Percentiles rank a stretch among this genome's conserved stretches.
phyloP scores from a whole-genome alignment of 1,140 invertebrate genomes.

The Drosophila arawakana region DNA sequence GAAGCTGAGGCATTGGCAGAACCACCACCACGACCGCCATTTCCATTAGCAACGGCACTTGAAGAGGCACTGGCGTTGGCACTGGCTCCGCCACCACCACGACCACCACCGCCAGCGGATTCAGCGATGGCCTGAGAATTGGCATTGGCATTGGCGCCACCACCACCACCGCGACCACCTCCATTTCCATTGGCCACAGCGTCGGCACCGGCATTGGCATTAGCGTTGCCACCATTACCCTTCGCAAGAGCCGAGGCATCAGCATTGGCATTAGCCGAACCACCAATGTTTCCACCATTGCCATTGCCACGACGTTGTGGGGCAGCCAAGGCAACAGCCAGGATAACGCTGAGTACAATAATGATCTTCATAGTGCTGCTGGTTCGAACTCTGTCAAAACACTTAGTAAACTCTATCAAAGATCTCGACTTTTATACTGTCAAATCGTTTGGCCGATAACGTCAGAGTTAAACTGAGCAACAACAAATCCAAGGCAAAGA shows the following conservation, averaged over 20 bases:
- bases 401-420: conserved; percentile 5
- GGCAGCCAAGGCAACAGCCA: conserved; percentile 35
- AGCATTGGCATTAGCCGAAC: conserved; percentile 19
- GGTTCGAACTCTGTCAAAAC: conserved; percentile 8
- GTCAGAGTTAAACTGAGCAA: not conserved
- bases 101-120: not conserved
- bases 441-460: not conserved
- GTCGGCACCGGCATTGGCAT: conserved; percentile 10
- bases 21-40: not conserved
- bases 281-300: not conserved
- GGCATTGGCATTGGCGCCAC: conserved; percentile 41
- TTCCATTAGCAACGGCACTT: conserved; percentile 3
- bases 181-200: not conserved
- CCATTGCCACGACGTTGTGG: conserved; percentile 17
- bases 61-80: conserved; percentile 33
- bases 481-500: not conserved
- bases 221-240: conserved; percentile 19
- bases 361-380: conserved; percentile 14
- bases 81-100: not conserved
- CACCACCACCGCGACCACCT: conserved; percentile 13
- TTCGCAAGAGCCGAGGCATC: conserved; percentile 3
- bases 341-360: conserved; percentile 9
- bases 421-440: conserved; percentile 1
- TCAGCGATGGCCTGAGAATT: conserved; percentile 22
- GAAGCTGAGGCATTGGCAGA: conserved; percentile 11